These are phyloP conservation scores for Tiliqua scincoides DNA, from an alignment of 2,113 vertebrate genomes.

Conservation along the genomic window DNA sequence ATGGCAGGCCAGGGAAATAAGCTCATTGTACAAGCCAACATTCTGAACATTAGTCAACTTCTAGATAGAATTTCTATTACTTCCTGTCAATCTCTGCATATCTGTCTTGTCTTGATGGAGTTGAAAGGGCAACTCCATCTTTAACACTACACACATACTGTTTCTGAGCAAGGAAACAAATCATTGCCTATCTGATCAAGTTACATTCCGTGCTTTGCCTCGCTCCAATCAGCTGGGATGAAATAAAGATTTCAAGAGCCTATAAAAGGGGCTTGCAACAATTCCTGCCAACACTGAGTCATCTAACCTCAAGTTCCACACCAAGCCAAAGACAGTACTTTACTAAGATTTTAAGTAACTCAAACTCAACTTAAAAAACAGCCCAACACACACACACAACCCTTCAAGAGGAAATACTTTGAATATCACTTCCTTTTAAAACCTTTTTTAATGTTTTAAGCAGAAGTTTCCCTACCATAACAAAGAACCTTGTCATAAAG, in stretches of 20 bases:
- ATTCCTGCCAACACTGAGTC: background rate
- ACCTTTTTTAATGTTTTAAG: background rate
- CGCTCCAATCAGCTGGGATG: background rate
- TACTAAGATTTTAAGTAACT: background rate
- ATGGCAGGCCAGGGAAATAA: background rate
- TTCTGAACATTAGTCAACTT: background rate
- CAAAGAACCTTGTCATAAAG: background rate
- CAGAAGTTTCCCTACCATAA: background rate
- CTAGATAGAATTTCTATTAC: background rate
- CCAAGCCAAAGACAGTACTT: background rate
- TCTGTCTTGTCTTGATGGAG: too few species aligned
- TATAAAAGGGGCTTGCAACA: background rate
- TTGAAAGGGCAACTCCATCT: background rate
- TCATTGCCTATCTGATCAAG: background rate
- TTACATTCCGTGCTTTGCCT: background rate
- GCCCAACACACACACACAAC: too few species aligned
- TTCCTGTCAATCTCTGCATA: background rate
- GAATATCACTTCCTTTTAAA: too few species aligned
- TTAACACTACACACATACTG: background rate
- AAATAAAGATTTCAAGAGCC: background rate
- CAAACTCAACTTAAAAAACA: too few species aligned
- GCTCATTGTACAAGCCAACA: background rate
- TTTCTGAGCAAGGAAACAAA: background rate
- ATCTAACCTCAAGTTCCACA: background rate
- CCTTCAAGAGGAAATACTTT: background rate